These are phyloP conservation scores for Drosophila ustulata DNA, from an alignment of 2,888 invertebrate species.

Conservation along the genomic window DNA sequence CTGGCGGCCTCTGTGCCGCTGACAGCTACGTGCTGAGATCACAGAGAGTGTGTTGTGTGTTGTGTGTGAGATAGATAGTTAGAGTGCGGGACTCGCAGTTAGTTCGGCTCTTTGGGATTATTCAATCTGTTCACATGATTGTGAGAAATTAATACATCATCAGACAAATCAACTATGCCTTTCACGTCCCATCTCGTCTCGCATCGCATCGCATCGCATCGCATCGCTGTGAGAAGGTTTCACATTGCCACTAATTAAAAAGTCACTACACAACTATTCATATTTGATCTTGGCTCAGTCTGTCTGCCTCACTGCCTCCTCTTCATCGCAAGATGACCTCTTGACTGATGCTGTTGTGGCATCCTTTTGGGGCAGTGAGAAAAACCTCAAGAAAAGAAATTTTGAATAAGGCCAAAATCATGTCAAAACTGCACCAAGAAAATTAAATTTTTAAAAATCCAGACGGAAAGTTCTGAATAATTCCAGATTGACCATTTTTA, in stretches of 20 bases:
- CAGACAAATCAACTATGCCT: slow-evolving; percentile 56
- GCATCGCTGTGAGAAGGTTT: slow-evolving; percentile 40
- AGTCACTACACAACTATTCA: slow-evolving; percentile 4
- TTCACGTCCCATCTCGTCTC: slow-evolving; percentile 30
- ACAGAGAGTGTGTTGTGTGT: slow-evolving; percentile 4
- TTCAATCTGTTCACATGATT: slow-evolving; percentile 70
- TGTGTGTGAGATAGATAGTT: slow-evolving; percentile 6
- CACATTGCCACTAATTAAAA: slow-evolving; percentile 55
- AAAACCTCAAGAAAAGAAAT: too few relatives aligned
- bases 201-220: background rate
- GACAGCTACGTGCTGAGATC: slow-evolving; percentile 73
- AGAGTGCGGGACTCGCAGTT: slow-evolving; percentile 15
- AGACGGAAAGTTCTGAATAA: too few relatives aligned
- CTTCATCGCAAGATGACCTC: too few relatives aligned
- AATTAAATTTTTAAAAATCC: too few relatives aligned
- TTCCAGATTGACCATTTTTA: too few relatives aligned
- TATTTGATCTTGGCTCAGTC: too few relatives aligned
- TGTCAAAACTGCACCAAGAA: too few relatives aligned
- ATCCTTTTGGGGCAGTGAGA: too few relatives aligned
- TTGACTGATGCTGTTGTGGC: too few relatives aligned
- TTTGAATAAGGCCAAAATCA: too few relatives aligned
- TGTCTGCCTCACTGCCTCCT: too few relatives aligned
- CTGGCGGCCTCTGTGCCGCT: slow-evolving; percentile 65
- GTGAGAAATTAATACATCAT: slow-evolving; percentile 79
- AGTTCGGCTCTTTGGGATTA: slow-evolving; percentile 57